phyloP scores from a whole-genome alignment of 2,888 invertebrate genomes.

The Ferdinandea cuprea region DNA sequence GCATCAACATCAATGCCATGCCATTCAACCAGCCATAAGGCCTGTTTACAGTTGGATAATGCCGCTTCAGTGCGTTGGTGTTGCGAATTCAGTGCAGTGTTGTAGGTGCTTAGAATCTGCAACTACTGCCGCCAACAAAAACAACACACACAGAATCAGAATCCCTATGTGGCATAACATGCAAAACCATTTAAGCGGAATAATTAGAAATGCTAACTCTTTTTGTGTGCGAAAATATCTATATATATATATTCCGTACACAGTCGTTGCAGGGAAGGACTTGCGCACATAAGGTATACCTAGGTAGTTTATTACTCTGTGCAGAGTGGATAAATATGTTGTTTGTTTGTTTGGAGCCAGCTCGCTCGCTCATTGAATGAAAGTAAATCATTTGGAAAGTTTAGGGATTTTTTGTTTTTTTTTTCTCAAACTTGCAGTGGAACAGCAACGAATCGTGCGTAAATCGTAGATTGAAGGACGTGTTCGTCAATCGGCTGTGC shows the following conservation, averaged over 20 bases:
- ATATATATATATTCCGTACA: no score
- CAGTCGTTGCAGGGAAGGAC: constrained; percentile 36
- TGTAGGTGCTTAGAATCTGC: constrained; percentile 31
- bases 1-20: constrained; percentile 2
- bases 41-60: constrained; percentile 58
- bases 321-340: background rate
- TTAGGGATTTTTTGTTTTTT: background rate
- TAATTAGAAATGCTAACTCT: constrained; percentile 66
- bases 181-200: constrained; percentile 58
- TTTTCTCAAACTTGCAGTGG: background rate
- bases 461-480: background rate
- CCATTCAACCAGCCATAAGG: constrained; percentile 44
- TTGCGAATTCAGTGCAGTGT: constrained; percentile 51
- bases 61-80: constrained; percentile 46
- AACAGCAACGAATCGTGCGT: background rate
- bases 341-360: background rate
- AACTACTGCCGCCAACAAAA: constrained; percentile 26
- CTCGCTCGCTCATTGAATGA: background rate
- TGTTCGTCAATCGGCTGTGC: background rate
- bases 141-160: no score
- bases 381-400: constrained; percentile 22
- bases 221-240: constrained; percentile 55
- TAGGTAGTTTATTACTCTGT: constrained; percentile 22
- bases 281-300: constrained; percentile 18
- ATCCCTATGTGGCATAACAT: constrained; percentile 56